Percentiles rank a stretch among this genome's conserved stretches.
Evolutionary conservation across 2,797 vertebrate species (phyloP).

Genomic region (Champsocephalus esox): DNA sequence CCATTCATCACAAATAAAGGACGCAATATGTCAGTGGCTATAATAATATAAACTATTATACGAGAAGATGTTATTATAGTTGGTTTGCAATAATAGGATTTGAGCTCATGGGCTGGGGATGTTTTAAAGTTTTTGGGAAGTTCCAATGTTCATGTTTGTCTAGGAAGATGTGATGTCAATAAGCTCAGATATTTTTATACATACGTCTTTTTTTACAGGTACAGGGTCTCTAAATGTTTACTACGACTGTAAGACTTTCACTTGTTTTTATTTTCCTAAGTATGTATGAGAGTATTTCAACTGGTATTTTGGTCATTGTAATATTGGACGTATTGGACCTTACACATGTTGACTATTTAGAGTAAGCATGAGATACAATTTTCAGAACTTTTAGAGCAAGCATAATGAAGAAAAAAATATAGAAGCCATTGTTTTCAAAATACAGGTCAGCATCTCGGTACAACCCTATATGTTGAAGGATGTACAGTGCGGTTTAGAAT

Average conservation of each 20-base stretch:
- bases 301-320: background rate
- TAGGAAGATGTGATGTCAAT: background rate
- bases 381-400: background rate
- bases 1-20: background rate
- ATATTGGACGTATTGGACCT: background rate
- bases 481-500: background rate
- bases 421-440: rapidly evolving
- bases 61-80: too few species aligned
- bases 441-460: background rate
- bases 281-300: background rate
- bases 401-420: background rate
- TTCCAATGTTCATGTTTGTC: background rate
- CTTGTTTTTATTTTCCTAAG: background rate
- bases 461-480: background rate
- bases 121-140: too few species aligned
- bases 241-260: background rate
- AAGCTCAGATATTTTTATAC: background rate
- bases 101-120: too few species aligned
- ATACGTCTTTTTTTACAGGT: too few species aligned
- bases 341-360: background rate
- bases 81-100: too few species aligned
- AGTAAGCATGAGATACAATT: background rate
- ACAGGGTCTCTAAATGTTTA: too few species aligned
- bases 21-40: background rate
- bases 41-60: background rate